Base-by-base conservation (phyloP, 2,113 vertebrate species). In the Labeo catla region DNA sequence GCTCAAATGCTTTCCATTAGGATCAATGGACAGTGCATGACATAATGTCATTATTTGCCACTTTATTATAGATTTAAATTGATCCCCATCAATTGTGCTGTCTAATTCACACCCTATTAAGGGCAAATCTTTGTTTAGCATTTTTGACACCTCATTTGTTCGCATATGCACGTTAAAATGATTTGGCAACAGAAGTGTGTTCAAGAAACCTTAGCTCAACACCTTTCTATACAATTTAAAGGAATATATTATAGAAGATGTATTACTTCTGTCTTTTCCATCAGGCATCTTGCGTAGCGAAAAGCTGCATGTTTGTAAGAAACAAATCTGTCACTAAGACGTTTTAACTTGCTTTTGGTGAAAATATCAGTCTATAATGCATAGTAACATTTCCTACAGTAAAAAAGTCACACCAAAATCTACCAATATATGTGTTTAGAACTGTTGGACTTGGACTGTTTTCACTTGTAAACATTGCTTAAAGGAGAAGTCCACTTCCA, bases 21-120 rank as follows among this genome's bases (percentile, higher is more conserved):
- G 76, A 57, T 78, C 28, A 78, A 54, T 78, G 76, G 50, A 78
- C 21, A 49, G 72, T 49, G 4, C 2, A 74, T 34, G 23, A 66
- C 6, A 23, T 13, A 3, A 10, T 45, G 70, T 57, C 50, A 36
- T 57, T 57, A 36, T 57, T 39, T 78, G 13, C 2, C 4, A 39
- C 8, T 78, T 78, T 21, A 57, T 57, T 39, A 57, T 36, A 54
- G 8, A 78, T 78, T 39, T 78, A 39, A 34, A 21, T 78, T 49
- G 43, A 47, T 43, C 43, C 72, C 10, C 45, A 2, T 39, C 66
- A 16, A 8, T 16, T 70, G 12, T 36, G 34, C 11, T 34, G 63
- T 34, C 13, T 34, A 73, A 10, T 45, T 73, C 70, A 73, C 43
- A 10, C 28, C 63, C 6, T 6, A 65, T 5, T 36, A 66, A 7